These are phyloP conservation scores for Strigamia crassipes DNA, from an alignment of 2,888 invertebrate genomes.

Conservation along the genomic window DNA sequence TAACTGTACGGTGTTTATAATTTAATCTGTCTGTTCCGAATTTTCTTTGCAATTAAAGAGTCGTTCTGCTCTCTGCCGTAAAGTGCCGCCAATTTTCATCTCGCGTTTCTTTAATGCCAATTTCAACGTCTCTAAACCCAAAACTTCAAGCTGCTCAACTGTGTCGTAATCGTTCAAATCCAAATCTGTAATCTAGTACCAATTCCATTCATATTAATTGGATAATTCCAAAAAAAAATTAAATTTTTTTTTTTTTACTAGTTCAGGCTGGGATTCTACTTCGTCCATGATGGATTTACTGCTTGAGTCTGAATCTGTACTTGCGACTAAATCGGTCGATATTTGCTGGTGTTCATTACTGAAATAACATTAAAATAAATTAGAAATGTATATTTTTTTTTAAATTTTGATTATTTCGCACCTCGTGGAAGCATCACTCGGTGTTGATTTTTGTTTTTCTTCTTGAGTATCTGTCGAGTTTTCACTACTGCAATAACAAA, in stretches of 20 bases:
- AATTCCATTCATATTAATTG: not conserved
- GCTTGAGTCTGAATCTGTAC: not conserved
- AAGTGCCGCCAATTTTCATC: constrained; percentile 63
- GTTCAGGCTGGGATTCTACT: not conserved
- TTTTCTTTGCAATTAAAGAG: constrained; percentile 57
- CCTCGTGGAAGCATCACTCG: not conserved
- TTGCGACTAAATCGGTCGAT: not conserved
- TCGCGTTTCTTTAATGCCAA: constrained; percentile 57
- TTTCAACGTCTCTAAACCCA: constrained; percentile 60
- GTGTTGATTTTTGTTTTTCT: not conserved
- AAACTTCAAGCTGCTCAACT: constrained; percentile 55
- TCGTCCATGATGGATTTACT: not conserved
- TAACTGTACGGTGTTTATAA: constrained; percentile 45
- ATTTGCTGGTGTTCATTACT: not conserved
- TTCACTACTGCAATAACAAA: not conserved
- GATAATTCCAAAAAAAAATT: not conserved
- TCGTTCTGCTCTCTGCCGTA: constrained; percentile 60
- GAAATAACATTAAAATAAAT: not conserved
- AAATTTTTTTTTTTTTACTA: not conserved
- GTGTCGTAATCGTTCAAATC: constrained; percentile 54
- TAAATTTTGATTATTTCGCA: not conserved
- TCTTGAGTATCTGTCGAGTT: not conserved
- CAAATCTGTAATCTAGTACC: constrained; percentile 44
- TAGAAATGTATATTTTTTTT: not conserved
- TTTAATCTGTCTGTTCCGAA: constrained; percentile 55